A percentile compares a stretch with the other conserved stretches of the same genome.
Conservation (phyloP, 2,113 vertebrate genomes). For the Cyanocitta stelleri region DNA sequence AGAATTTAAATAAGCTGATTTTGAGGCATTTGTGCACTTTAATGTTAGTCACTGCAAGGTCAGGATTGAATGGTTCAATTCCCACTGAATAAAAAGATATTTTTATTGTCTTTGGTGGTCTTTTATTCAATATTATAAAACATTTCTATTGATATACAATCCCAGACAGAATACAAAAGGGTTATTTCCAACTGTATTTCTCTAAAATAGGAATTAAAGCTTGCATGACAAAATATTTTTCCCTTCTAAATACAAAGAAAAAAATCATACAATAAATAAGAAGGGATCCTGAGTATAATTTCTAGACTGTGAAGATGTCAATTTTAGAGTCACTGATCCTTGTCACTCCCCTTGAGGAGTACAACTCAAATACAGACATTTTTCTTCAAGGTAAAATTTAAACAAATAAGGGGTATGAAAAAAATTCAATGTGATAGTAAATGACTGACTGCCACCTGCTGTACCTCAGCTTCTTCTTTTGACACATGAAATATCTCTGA, state of each 20-base stretch:
- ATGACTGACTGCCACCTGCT: conserved; percentile 28
- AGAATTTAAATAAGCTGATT: not conserved
- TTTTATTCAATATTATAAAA: not conserved
- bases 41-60: not conserved
- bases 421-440: not conserved
- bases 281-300: not conserved
- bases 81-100: not conserved
- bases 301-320: not conserved
- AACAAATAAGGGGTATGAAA: not conserved
- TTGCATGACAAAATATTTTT: not conserved
- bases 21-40: not conserved
- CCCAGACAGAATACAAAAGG: not conserved
- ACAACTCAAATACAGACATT: not conserved
- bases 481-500: not conserved
- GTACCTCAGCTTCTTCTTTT: not conserved
- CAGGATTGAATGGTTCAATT: not conserved
- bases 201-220: not conserved
- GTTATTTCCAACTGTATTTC: not conserved
- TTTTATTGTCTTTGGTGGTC: not conserved
- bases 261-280: not conserved
- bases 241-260: not conserved
- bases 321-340: not conserved
- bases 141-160: not conserved
- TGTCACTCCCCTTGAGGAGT: not conserved
- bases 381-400: not conserved